phyloP scores from a whole-genome alignment of 2,113 vertebrate species.

The Camarhynchus parvulus region DNA sequence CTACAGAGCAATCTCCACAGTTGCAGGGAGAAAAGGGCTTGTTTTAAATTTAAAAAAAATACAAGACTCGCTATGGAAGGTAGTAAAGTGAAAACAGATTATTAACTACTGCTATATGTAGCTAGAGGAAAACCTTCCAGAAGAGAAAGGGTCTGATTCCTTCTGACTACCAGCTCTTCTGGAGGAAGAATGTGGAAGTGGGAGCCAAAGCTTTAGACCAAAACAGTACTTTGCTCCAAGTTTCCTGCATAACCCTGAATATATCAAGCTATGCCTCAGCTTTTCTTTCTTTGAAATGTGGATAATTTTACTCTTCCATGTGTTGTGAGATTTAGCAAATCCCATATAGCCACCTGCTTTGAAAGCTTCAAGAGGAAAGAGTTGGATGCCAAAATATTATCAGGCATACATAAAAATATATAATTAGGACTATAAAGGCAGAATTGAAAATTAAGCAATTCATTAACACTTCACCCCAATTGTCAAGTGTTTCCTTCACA shows the following conservation, averaged over 20 bases:
- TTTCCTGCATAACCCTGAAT: not conserved
- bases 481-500: not conserved
- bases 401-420: not conserved
- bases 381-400: not conserved
- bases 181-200: not conserved
- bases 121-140: not conserved
- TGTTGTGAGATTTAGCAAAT: not conserved
- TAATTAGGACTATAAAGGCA: not conserved
- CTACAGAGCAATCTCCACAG: not conserved
- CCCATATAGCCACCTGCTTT: not conserved
- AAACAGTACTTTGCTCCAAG: not conserved
- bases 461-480: not conserved
- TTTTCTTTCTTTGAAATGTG: not conserved
- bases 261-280: not conserved
- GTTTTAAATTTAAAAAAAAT: not conserved
- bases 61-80: not conserved
- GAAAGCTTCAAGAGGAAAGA: not conserved
- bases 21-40: not conserved
- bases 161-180: not conserved
- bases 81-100: not conserved
- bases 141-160: not conserved
- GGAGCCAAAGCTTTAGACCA: not conserved
- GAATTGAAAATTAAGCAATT: constrained; percentile 4
- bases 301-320: not conserved
- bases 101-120: not conserved